Base-by-base conservation (phyloP, 1,140 invertebrate species). In the Palaemon carinicauda region DNA sequence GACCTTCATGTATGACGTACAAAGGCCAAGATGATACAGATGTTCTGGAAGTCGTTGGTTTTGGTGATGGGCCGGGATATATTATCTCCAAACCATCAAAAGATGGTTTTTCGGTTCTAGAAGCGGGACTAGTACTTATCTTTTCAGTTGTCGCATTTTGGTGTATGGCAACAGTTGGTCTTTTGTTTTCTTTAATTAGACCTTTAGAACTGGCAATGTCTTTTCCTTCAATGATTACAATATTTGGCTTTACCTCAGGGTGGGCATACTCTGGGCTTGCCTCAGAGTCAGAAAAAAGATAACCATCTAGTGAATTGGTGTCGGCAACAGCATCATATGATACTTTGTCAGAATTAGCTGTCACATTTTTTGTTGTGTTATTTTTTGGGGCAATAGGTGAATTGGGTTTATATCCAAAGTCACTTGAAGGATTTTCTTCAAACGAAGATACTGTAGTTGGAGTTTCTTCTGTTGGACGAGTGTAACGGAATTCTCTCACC, bases 261-360 rank as follows among this genome's bases (percentile, higher is more conserved):
- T 53, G 52, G 79, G 87, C 53, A 29, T 89, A 89, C 24, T 89
- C 81, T 31, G 88, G 88, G 75, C 77, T 81, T 24, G 85, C 78
- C 51, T 77, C 85, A 0, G 88, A 89, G 77, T 89, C 88, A 33
- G 88, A 89, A 60, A 89, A 89, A 12, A 89, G 78, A 24, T 89
- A 89, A 5, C 88, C 88, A 54, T 89, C 88, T 9, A 89, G 56
- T 41, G 88, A 89, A 41, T 89, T 89, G 1, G 88, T 89, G 78
- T 89, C 88, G 15, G 88, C 88, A 33, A 89, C 88, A 12, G 81
- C 82, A 56, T 89, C 88, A 4, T 41, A 53, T 80, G 65, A 69
- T 53, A 71, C n/a, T 24, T 33, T 15, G n/a, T 50, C 31, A n/a
- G 33, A 31, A 73, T 29, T 53, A 31, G 79, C 52, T 89, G 69